These are phyloP conservation scores for Episyrphus balteatus DNA, from an alignment of 1,140 invertebrate species.

Conservation along the genomic window DNA sequence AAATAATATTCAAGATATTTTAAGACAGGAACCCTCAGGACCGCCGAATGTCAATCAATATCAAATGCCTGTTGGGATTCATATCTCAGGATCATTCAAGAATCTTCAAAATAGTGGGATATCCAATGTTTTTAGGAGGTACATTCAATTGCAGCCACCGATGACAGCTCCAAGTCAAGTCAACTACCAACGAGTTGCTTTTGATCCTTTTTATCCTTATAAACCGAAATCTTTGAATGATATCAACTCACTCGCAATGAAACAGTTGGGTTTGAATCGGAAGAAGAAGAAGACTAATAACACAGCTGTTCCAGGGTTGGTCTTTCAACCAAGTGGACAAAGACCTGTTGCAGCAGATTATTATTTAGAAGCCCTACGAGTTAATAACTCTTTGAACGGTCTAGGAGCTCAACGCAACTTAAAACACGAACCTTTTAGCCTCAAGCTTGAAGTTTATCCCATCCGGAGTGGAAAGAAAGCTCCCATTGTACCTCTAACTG, in stretches of 20 bases:
- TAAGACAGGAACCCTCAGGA: not conserved
- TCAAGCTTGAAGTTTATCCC: too few relatives aligned
- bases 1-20: constrained; percentile 4
- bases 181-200: not conserved
- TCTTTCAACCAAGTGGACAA: too few relatives aligned
- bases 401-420: not conserved
- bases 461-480: too few relatives aligned
- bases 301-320: not conserved
- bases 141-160: not conserved
- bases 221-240: not conserved
- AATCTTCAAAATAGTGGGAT: not conserved
- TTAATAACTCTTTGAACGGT: too few relatives aligned
- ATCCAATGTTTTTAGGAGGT: not conserved
- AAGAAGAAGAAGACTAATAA: not conserved
- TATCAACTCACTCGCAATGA: not conserved
- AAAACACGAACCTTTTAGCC: too few relatives aligned
- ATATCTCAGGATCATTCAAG: not conserved
- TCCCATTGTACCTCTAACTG: too few relatives aligned
- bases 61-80: not conserved
- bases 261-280: not conserved
- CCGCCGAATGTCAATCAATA: not conserved
- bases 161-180: too few relatives aligned
- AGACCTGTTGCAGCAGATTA: too few relatives aligned
- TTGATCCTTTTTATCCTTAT: not conserved
- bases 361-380: too few relatives aligned